Evolutionary conservation across 1,140 invertebrate species (phyloP), one percentile per base, ranked within the genome.

Genomic region (Oedothorax gibbosus): DNA sequence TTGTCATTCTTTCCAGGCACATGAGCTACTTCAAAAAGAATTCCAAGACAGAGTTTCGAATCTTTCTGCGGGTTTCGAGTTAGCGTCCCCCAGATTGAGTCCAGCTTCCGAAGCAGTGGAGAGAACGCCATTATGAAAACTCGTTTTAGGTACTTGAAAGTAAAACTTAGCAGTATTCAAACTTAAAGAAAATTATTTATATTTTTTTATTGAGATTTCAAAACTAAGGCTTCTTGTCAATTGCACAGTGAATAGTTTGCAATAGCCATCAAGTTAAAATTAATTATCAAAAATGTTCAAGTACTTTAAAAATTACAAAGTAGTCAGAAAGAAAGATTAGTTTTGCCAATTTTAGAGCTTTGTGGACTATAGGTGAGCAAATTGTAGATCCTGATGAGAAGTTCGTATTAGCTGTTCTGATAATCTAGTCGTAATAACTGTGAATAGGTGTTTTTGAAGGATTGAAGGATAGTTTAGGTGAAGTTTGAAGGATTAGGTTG

Each of bases 101-200:
- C 68, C 71, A 7, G 12, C 62, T 18, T 21, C 53, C 7, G 81
- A 84, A 57, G 49, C 69, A 53, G 50, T 82, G 21, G 81, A 84
- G 71, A 75, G 66, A 20, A 84, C 71, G 20, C 71, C 81, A 8
- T 84, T 84, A 84, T 84, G 72, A 84, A 84, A 66, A 11, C 68
- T 66, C 51, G 54, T 50, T 7, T 60, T 53, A 79, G 62, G 76
- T 79, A 54, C 20, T 9, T 35, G 35, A 35, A 35, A 66, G 35
- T 77, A 0, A 64, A 12, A 49, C 6, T 62, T 62, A n/a, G 57
- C 18, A 62, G 57, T 18, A 62, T 62, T 62, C 12, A 2, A 35
- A 35, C 35, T 6, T 62, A 6, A 62, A 62, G 57, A 62, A 18
- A 62, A 18, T 6, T 12, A 62, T 62, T 62, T 62, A 6, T 1